A percentile compares a stretch with the other conserved stretches of the same genome.
Conservation (phyloP, 2,797 vertebrate species). For the Emys orbicularis region DNA sequence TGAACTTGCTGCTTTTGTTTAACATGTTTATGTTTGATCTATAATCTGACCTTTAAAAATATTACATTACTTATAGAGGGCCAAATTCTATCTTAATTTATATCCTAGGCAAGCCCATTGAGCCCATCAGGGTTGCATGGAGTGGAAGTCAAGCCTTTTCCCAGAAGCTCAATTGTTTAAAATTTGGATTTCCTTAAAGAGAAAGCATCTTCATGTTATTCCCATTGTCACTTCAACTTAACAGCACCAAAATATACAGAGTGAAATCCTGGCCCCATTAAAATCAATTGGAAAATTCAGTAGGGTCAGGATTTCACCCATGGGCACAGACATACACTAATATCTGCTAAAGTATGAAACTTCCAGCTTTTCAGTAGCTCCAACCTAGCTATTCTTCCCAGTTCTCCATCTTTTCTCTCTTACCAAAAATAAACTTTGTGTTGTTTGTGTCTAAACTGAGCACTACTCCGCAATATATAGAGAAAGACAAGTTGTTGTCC, state of each 20-base stretch:
- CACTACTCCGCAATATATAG: not conserved
- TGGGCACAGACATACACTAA: not conserved
- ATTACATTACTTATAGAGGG: not conserved
- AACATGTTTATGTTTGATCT: not conserved
- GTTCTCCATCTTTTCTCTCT: not conserved
- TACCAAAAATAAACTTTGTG: not conserved
- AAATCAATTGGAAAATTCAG: not conserved
- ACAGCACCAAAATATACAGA: not conserved
- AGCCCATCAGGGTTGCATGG: not conserved
- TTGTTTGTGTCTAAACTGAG: not conserved
- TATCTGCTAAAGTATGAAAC: no score
- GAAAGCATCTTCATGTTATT: not conserved
- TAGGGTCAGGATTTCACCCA: not conserved
- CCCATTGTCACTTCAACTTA: not conserved
- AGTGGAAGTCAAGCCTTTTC: not conserved
- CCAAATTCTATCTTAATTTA: not conserved
- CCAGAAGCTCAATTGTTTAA: not conserved
- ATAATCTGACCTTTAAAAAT: not conserved
- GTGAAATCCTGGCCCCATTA: not conserved
- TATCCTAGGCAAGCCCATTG: not conserved
- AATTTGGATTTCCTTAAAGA: conserved; percentile 7
- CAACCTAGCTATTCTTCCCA: not conserved
- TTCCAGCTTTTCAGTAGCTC: not conserved
- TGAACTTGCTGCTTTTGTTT: not conserved
- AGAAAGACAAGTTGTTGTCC: not conserved